Conservation (phyloP, 1,140 invertebrate genomes). For the Glomeris maerens region DNA sequence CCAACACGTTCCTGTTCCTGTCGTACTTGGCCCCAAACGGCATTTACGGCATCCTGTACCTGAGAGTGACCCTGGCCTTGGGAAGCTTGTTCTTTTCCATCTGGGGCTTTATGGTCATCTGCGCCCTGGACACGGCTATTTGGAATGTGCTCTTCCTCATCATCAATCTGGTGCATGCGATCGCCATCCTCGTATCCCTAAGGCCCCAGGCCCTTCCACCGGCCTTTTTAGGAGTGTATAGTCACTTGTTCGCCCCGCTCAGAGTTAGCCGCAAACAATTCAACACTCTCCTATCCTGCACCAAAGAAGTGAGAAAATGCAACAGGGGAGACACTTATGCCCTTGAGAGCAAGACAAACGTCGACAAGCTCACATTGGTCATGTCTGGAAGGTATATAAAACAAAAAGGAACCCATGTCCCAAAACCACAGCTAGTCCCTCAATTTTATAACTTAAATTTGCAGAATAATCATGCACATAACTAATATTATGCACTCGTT, state of each 20-base stretch:
- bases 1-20: slow-evolving; percentile 63
- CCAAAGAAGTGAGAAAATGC: slow-evolving; percentile 58
- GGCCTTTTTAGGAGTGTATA: slow-evolving; percentile 73
- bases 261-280: slow-evolving; percentile 66
- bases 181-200: slow-evolving; percentile 61
- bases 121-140: slow-evolving; percentile 65
- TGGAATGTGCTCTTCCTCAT: slow-evolving; percentile 71
- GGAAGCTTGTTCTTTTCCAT: slow-evolving; percentile 60
- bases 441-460: no score
- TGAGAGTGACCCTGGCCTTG: slow-evolving; percentile 55
- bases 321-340: slow-evolving; percentile 75
- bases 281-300: slow-evolving; percentile 60
- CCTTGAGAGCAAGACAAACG: slow-evolving; percentile 73
- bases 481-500: no score
- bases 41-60: slow-evolving; percentile 59
- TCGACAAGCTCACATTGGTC: slow-evolving; percentile 70
- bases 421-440: no score
- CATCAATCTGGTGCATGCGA: slow-evolving; percentile 67
- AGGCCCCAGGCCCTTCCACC: slow-evolving; percentile 66
- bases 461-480: no score
- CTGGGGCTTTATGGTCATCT: slow-evolving; percentile 70
- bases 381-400: slow-evolving; percentile 67
- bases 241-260: slow-evolving; percentile 64
- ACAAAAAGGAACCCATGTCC: no score
- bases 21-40: slow-evolving; percentile 64